A percentile compares a stretch with the other conserved stretches of the same genome.
These are phyloP conservation scores for Melanotus villosus DNA, from an alignment of 2,888 invertebrate species.

Conservation along the genomic window DNA sequence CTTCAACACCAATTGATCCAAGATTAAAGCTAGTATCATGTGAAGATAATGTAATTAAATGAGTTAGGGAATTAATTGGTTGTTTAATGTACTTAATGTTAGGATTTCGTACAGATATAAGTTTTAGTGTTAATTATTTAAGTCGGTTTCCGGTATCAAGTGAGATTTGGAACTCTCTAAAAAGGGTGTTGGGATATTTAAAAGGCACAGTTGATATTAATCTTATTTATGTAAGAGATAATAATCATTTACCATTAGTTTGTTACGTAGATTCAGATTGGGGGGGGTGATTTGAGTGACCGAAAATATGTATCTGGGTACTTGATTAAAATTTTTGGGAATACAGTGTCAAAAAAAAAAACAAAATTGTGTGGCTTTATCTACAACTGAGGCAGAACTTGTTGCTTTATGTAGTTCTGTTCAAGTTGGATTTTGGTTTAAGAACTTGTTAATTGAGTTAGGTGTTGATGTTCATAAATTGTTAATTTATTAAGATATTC, in stretches of 20 bases:
- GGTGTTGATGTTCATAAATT: neutral
- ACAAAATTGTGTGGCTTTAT: conserved; percentile 36
- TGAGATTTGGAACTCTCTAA: conserved; percentile 22
- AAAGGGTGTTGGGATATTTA: conserved; percentile 16
- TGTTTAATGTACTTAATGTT: too few relatives aligned
- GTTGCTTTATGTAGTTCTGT: conserved; percentile 12
- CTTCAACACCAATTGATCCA: too few relatives aligned
- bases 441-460: conserved; percentile 13
- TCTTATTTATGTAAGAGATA: too few relatives aligned
- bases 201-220: conserved; percentile 35
- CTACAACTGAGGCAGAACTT: conserved; percentile 18
- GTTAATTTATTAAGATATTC: conserved; percentile 19
- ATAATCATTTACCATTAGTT: neutral
- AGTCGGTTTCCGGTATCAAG: too few relatives aligned
- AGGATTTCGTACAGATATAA: too few relatives aligned
- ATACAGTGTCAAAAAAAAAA: conserved; percentile 30
- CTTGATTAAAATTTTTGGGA: conserved; percentile 27
- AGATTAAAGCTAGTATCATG: too few relatives aligned
- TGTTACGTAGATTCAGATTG: conserved; percentile 43
- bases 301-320: conserved; percentile 38
- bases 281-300: conserved; percentile 41
- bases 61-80: too few relatives aligned
- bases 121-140: too few relatives aligned
- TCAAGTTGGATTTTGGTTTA: conserved; percentile 6
- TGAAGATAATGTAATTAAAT: too few relatives aligned